Base-by-base conservation (phyloP, 2,888 invertebrate genomes). In the Epinotia demarniana region DNA sequence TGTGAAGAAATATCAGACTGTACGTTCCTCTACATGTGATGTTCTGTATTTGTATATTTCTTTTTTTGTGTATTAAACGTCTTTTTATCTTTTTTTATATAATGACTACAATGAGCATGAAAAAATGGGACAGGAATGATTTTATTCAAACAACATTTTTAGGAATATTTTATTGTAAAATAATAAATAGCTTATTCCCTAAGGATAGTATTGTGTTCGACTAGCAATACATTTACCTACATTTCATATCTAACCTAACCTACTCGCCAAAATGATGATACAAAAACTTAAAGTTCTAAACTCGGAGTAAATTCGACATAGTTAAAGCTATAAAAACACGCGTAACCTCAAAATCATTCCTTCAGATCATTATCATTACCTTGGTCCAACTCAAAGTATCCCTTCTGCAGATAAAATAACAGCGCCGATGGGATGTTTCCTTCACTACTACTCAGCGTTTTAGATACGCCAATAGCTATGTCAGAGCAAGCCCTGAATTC, bases 401-500 rank as follows among this genome's bases (percentile, higher is more conserved):
- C 85, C 58, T 84, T 79, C 72, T 81, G 83, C 77, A 85, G 76
- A 58, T 84, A 83, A 62, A 81, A 82, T 19, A 83, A 73, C 55
- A 83, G 72, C 1, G 83, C 81, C 19, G 80, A 79, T 1, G 83
- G 83, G 11, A 83, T 79, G 81, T 81, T 76, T 80, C 81, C 80
- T 84, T 75, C 82, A 1, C 78, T 71, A 1, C 78, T 71, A 39
- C 11, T 72, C 55, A n/a, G 82, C 64, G 92, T 93, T 23, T 87
- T 85, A 72, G 90, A 88, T 64, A 95, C 94, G 2, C 95, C 95
- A 43, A 98, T 96, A 8, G 96, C 87, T 49, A 97, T 96, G 83
- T 98, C 98, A 0, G 98, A 96, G 81, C 98, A 98, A 0, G 97
- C 96, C 1, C 97, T 95, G 84, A 98, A 98, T 80, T 97, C 96